These are phyloP conservation scores for Drosophila yakuba DNA, from an alignment of 1,140 invertebrate species.

Conservation along the genomic window DNA sequence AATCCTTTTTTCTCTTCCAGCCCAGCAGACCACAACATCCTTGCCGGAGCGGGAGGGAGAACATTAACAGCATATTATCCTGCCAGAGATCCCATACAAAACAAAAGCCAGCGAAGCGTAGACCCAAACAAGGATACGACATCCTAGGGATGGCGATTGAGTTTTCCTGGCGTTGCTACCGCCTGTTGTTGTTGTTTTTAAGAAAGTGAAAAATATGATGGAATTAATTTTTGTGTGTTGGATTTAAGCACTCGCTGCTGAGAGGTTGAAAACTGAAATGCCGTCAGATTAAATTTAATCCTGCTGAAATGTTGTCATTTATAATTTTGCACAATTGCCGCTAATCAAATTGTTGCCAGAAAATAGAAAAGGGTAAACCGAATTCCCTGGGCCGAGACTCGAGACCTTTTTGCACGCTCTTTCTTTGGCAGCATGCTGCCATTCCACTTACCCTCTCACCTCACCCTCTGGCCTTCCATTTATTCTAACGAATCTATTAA, in stretches of 20 bases:
- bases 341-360: slow-evolving; percentile 72
- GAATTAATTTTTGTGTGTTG: slow-evolving; percentile 81
- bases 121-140: slow-evolving; percentile 41
- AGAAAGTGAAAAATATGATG: slow-evolving; percentile 79
- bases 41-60: slow-evolving; percentile 15
- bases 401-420: slow-evolving; percentile 49
- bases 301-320: slow-evolving; percentile 79
- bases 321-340: slow-evolving; percentile 78
- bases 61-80: slow-evolving; percentile 82
- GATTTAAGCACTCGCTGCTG: slow-evolving; percentile 51
- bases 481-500: slow-evolving; percentile 80
- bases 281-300: slow-evolving; percentile 77
- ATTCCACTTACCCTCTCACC: background rate
- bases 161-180: slow-evolving; percentile 21
- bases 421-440: slow-evolving; percentile 42
- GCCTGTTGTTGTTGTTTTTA: slow-evolving; percentile 39
- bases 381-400: slow-evolving; percentile 29
- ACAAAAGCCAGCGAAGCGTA: slow-evolving; percentile 77
- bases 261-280: slow-evolving; percentile 71
- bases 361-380: slow-evolving; percentile 32
- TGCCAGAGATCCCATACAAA: slow-evolving; percentile 53
- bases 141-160: slow-evolving; percentile 49
- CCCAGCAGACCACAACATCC: slow-evolving; percentile 55
- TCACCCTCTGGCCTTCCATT: slow-evolving; percentile 24
- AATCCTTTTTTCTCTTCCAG: slow-evolving; percentile 69